Evolutionary conservation across 1,140 invertebrate genomes (phyloP).

Genomic region (Drosophila willistoni): DNA sequence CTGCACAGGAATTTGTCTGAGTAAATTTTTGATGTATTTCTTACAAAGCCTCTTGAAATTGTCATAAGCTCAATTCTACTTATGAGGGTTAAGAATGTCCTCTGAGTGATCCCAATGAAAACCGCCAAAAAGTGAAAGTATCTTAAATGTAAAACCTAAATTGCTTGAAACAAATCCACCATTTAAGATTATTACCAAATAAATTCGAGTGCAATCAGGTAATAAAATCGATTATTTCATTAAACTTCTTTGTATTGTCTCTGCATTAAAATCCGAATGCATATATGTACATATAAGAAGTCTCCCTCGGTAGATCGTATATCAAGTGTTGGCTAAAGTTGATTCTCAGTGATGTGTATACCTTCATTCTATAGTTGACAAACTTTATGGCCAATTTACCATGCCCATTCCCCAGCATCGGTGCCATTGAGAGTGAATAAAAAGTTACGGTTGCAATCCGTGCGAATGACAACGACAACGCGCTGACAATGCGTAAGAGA

Average conservation of each 20-base stretch:
- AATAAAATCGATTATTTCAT: neutral
- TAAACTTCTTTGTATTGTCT: neutral
- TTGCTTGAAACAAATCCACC: too few relatives aligned
- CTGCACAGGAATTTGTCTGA: neutral
- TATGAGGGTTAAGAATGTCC: too few relatives aligned
- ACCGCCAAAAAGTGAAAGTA: too few relatives aligned
- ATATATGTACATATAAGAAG: neutral
- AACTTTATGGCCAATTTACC: slow-evolving; percentile 69
- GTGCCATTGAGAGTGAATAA: slow-evolving; percentile 39
- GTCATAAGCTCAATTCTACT: too few relatives aligned
- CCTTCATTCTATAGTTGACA: slow-evolving; percentile 16
- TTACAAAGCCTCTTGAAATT: neutral
- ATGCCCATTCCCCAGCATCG: slow-evolving; percentile 18
- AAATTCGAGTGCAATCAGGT: too few relatives aligned
- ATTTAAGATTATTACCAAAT: too few relatives aligned
- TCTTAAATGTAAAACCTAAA: too few relatives aligned
- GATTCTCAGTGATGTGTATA: neutral
- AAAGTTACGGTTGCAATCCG: slow-evolving; percentile 52
- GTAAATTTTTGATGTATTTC: neutral
- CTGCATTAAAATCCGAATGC: neutral
- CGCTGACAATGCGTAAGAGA: slow-evolving; percentile 65
- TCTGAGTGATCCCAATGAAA: too few relatives aligned
- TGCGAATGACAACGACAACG: slow-evolving; percentile 50
- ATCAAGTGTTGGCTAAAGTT: neutral
- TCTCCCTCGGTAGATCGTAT: neutral